Percentiles rank a stretch among this genome's conserved stretches.
Conservation (phyloP, 2,113 vertebrate genomes). For the Myotis brandtii region DNA sequence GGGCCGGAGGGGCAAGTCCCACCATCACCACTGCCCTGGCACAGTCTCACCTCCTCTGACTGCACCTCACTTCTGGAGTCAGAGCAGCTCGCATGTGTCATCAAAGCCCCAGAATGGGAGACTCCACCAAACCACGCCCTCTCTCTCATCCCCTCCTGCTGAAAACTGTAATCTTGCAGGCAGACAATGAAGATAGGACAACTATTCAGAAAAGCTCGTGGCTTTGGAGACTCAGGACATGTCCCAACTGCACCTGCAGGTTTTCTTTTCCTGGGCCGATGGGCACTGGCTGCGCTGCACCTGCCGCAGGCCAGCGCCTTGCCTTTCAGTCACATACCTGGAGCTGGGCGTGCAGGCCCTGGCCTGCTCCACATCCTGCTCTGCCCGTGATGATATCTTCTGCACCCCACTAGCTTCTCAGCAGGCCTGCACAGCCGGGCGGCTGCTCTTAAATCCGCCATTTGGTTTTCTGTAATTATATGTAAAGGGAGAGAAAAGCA, state of each 20-base stretch:
- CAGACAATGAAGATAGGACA: conserved; percentile 83
- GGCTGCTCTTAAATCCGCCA: conserved; percentile 76
- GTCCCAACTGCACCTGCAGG: conserved; percentile 92
- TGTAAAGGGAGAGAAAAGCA: conserved; percentile 12
- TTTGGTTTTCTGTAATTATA: conserved; percentile 75
- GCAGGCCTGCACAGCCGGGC: conserved; percentile 82
- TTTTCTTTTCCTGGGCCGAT: conserved; percentile 87
- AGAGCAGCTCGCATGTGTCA: conserved; percentile 7
- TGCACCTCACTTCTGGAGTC: background rate
- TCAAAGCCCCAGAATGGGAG: conserved; percentile 75
- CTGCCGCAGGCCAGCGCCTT: conserved; percentile 97
- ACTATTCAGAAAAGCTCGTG: conserved; percentile 84
- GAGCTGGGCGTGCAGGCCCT: conserved; percentile 91
- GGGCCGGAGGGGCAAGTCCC: too few species aligned
- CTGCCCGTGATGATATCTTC: conserved; percentile 86
- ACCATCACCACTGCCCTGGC: background rate
- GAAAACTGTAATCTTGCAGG: conserved; percentile 83
- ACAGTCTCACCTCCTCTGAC: background rate
- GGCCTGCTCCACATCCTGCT: conserved; percentile 89
- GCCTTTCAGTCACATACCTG: conserved; percentile 93
- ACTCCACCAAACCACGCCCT: conserved; percentile 72
- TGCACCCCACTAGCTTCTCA: conserved; percentile 88
- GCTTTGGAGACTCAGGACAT: conserved; percentile 91
- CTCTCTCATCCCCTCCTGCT: conserved; percentile 54
- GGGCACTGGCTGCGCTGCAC: conserved; percentile 93